Evolutionary conservation across 2,888 invertebrate genomes (phyloP), one percentile per base, ranked within the genome.

Genomic region (Hypselothyrea guttata): DNA sequence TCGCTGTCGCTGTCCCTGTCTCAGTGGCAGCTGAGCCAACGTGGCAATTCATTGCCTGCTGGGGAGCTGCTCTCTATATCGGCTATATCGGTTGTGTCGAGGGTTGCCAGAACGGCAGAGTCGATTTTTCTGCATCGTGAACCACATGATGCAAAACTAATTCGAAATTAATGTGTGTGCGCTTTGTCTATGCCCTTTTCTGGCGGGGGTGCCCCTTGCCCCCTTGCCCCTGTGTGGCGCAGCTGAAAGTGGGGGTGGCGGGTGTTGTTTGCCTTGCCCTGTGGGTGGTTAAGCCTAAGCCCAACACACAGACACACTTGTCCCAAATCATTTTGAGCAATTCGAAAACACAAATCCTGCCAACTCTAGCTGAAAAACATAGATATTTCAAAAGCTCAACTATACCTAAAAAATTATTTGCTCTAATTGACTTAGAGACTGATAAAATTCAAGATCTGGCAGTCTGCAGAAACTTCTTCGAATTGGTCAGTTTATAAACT

Each of bases 121-220:
- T 84, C 82, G 88, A 87, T 88, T 89, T 89, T 90, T 90, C 89
- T 89, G 89, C 90, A 88, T 90, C 89, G 89, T 88, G 85, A 87
- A 88, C 87, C 89, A 90, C 88, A 89, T 90, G 90, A 90, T 90
- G 90, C 89, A 90, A 90, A 89, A 89, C 89, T 90, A 90, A 90
- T 90, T 90, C 87, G 88, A 90, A 90, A 89, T 90, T 90, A 90
- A 90, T 90, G 89, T 88, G 88, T 86, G 87, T 88, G 78, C 83
- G 85, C 86, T 84, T 73, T 79, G 84, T 86, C 85, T 83, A 62
- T 72, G 83, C 59, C 66, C 58, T 47, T 40, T 47, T 12, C 13
- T 7, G 28, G 42, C 7, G 13, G 49, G 56, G 54, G 55, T 56
- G n/a, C n/a, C n/a, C n/a, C n/a, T n/a, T n/a, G n/a, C n/a, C n/a